Evolutionary conservation across 2,888 invertebrate genomes (phyloP), one percentile per base, ranked within the genome.

Genomic region (Trimorus sp.): DNA sequence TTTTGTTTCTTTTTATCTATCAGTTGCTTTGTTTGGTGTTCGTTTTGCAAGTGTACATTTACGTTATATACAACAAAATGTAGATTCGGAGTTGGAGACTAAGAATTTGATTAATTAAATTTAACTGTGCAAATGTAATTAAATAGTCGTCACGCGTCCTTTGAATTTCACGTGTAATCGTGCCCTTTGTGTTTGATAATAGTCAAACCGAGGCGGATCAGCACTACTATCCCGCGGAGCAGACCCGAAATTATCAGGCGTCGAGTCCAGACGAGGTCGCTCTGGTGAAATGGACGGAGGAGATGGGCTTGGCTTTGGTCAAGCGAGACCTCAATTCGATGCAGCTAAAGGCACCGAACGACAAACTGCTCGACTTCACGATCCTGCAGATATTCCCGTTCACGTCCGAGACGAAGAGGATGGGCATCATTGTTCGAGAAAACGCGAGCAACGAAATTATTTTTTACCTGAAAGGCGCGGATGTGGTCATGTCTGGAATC

Each of bases 381-480:
- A 95, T 96, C 82, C 91, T 96, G 7, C 92, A 92, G 87, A 92
- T 93, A 84, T 96, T 96, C 88, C 96, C 96, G 0, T 96, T 96
- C 88, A 96, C 95, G 0, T 95, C 95, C 0, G 96, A 96, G 89
- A 94, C 94, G 0, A 96, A 96, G 89, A 90, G 96, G 83, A 96
- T 96, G 96, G 96, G 96, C 53, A 95, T 96, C 83, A 95, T 96
- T 87, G 93, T 96, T 3, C 94, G 92, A 91, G 98, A 95, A 76
- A 93, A 94, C 79, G 91, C 92, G 12, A 95, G 95, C 0, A 97
- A 96, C 0, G 97, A 97, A 90, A 98, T 99, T 79, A 96, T 96
- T 12, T 99, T 99, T 92, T 98, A 98, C 92, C 93, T 99, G 91
- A 99, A 99, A 92, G 99, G 99, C 12, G 99, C 99, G 0, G 99